Conservation (phyloP, 2,797 vertebrate species). For the Taenioides sp. region DNA sequence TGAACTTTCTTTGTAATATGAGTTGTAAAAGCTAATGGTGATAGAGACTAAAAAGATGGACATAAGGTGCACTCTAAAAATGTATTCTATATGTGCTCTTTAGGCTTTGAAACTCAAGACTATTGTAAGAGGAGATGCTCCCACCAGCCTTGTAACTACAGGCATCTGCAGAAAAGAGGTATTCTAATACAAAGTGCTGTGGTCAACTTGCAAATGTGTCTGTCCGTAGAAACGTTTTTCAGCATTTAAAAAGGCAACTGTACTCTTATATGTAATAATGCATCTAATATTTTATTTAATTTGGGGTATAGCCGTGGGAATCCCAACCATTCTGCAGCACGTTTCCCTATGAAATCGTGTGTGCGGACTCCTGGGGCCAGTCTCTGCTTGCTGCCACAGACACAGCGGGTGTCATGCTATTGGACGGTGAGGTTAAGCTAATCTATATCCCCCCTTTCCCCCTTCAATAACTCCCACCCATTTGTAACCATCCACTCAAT, state of each 20-base stretch:
- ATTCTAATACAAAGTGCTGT: not conserved
- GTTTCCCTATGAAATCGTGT: slow-evolving; percentile 91
- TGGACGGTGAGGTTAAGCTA: slow-evolving; percentile 87
- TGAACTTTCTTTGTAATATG: not conserved
- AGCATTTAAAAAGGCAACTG: not conserved
- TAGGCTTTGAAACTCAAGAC: slow-evolving; percentile 97
- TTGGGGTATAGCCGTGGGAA: slow-evolving; percentile 89
- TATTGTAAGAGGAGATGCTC: slow-evolving; percentile 90
- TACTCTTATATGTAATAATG: not conserved
- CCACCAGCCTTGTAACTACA: slow-evolving; percentile 87
- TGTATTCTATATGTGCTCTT: slow-evolving; percentile 20
- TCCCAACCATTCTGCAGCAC: slow-evolving; percentile 94
- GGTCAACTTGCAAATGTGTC: not conserved
- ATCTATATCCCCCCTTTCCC: slow-evolving; percentile 39
- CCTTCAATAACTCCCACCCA: slow-evolving; percentile 40
- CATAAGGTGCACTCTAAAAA: not conserved
- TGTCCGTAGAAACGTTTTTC: not conserved
- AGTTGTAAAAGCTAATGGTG: not conserved
- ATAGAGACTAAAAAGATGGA: not conserved
- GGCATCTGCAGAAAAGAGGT: slow-evolving; percentile 96
- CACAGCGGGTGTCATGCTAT: slow-evolving; percentile 87
- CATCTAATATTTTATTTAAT: not conserved
- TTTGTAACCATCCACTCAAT: slow-evolving; percentile 41
- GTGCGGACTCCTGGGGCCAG: slow-evolving; percentile 95
- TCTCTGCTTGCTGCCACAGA: slow-evolving; percentile 94